phyloP scores from a whole-genome alignment of 64 coral and sea anemone species.

The Orbicella faveolata region DNA sequence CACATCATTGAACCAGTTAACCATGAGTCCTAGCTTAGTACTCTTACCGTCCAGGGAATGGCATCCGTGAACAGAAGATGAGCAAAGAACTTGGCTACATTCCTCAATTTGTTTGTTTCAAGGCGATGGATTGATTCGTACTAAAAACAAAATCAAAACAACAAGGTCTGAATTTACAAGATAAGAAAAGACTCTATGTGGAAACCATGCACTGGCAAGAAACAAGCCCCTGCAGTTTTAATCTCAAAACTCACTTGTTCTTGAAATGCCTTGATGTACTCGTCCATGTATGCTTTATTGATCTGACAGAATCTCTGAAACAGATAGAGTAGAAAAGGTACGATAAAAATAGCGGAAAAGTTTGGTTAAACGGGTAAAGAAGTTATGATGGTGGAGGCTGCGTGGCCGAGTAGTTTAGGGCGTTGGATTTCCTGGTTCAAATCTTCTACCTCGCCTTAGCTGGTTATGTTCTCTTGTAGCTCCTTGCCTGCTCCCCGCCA shows the following conservation, averaged over 20 bases:
- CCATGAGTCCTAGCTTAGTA: not conserved
- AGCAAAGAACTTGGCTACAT: conserved; percentile 94
- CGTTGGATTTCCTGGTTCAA: too few relatives aligned
- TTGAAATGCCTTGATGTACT: conserved; percentile 87
- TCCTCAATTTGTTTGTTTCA: conserved; percentile 97
- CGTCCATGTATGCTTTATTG: conserved; percentile 92
- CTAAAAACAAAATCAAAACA: conserved; percentile 39
- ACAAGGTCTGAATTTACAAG: not conserved
- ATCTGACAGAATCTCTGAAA: conserved; percentile 93
- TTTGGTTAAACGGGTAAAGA: too few relatives aligned
- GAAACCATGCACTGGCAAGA: too few relatives aligned
- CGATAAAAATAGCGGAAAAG: not conserved
- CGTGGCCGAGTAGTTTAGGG: too few relatives aligned
- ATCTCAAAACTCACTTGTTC: conserved; percentile 76
- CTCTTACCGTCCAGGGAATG: conserved; percentile 90
- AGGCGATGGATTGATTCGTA: conserved; percentile 94
- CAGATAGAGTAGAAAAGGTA: not conserved
- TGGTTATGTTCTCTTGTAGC: too few relatives aligned
- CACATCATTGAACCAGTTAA: not conserved
- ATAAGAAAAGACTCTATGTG: too few relatives aligned
- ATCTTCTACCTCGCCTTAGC: too few relatives aligned
- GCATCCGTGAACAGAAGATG: conserved; percentile 98
- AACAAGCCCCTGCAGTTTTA: not conserved
- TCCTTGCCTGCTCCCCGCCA: too few relatives aligned
- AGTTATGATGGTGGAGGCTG: too few relatives aligned